Conservation (phyloP, 2,888 invertebrate genomes). For the Onchidella celtica region DNA sequence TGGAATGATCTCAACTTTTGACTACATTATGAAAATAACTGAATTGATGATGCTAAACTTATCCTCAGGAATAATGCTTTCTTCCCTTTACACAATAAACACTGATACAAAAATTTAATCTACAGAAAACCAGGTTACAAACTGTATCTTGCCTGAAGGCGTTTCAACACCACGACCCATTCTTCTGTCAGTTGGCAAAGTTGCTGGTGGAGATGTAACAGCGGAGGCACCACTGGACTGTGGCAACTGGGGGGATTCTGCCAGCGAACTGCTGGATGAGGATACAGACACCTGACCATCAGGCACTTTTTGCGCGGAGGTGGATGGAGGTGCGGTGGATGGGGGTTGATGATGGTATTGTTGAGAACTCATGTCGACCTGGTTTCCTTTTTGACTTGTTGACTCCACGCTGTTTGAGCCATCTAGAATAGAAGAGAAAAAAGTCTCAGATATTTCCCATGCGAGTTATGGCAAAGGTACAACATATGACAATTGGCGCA, state of each 20-base stretch:
- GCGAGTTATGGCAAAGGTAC: too few species aligned
- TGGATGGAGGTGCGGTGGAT: not conserved
- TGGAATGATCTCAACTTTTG: too few species aligned
- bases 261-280: conserved; percentile 11
- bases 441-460: too few species aligned
- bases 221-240: not conserved
- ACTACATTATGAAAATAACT: too few species aligned
- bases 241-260: not conserved
- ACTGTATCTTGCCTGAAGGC: too few species aligned
- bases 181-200: conserved; percentile 7
- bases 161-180: conserved; percentile 27
- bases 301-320: conserved; percentile 9
- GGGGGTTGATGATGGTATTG: conserved; percentile 10
- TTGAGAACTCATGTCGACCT: conserved; percentile 6
- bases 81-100: too few species aligned
- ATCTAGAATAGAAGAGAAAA: not conserved
- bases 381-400: not conserved
- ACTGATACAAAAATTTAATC: too few species aligned
- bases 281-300: conserved; percentile 14
- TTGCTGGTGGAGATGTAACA: not conserved
- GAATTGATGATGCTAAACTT: too few species aligned
- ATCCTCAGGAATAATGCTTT: too few species aligned
- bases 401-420: not conserved
- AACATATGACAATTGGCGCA: too few species aligned
- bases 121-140: too few species aligned